phyloP scores from a whole-genome alignment of 2,113 vertebrate species.

The Thermophis baileyi region DNA sequence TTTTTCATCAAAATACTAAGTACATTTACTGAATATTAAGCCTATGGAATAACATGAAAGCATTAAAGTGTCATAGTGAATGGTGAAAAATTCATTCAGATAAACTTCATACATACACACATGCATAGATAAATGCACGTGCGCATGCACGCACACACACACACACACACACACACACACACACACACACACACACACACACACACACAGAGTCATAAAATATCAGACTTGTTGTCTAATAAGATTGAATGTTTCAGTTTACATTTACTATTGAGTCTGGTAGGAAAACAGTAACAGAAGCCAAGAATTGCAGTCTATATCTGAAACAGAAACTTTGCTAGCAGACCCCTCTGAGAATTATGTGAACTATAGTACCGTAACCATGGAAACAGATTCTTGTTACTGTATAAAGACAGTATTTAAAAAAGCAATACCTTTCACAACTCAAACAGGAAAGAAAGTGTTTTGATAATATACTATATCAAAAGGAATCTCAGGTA shows the following conservation, averaged over 20 bases:
- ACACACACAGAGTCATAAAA: neutral
- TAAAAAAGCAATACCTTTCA: slow-evolving; percentile 28
- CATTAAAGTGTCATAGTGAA: neutral
- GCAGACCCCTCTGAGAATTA: slow-evolving; percentile 38
- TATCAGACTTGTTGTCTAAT: neutral
- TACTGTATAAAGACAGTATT: neutral
- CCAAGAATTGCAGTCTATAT: slow-evolving; percentile 25
- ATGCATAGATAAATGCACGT: neutral
- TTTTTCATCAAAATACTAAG: neutral
- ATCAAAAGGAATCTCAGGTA: neutral
- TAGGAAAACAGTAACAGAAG: slow-evolving; percentile 55
- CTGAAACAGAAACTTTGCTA: slow-evolving; percentile 43
- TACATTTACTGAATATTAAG: neutral
- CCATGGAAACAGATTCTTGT: slow-evolving; percentile 43
- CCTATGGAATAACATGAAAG: neutral
- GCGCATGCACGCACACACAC: accelerated
- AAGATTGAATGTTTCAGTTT: neutral
- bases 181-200: too few relatives aligned
- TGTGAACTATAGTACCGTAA: slow-evolving; percentile 6
- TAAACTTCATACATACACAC: neutral
- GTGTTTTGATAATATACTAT: neutral
- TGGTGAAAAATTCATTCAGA: neutral
- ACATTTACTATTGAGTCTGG: slow-evolving; percentile 14
- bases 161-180: too few relatives aligned
- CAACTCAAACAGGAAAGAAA: neutral